These are phyloP conservation scores for Tribolium freemani DNA, from an alignment of 2,888 invertebrate genomes.

Conservation along the genomic window DNA sequence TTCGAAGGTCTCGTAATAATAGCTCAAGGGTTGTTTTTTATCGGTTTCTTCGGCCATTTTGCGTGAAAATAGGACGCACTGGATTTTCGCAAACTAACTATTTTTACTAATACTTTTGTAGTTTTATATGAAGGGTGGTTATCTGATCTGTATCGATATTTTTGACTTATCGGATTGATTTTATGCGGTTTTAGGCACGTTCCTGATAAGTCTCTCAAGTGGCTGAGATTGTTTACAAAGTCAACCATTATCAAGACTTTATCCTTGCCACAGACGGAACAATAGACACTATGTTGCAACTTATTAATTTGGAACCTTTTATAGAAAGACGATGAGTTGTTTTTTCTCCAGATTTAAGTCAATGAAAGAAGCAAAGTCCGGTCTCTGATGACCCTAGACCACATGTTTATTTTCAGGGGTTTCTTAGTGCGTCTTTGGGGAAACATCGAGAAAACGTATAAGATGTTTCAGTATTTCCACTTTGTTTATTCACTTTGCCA, in stretches of 20 bases:
- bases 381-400: constrained; percentile 4
- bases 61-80: not conserved
- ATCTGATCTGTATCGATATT: not conserved
- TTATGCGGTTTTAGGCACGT: constrained; percentile 40
- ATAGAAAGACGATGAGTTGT: not conserved
- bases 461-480: constrained; percentile 9
- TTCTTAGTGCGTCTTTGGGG: constrained; percentile 17
- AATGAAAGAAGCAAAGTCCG: constrained; percentile 5
- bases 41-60: not conserved
- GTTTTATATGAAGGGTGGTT: not conserved
- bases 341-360: constrained; percentile 3
- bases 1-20: constrained; percentile 55
- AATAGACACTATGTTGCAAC: not conserved
- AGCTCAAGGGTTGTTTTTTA: constrained; percentile 7
- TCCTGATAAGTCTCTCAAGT: constrained; percentile 32
- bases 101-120: constrained; percentile 5
- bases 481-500: constrained; percentile 15
- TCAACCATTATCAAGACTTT: not conserved
- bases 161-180: not conserved
- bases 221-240: constrained; percentile 2
- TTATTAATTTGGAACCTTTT: not conserved
- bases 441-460: constrained; percentile 16
- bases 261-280: not conserved
- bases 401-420: constrained; percentile 21
- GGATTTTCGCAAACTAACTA: not conserved